A percentile compares a stretch with the other conserved stretches of the same genome.
These are phyloP conservation scores for Buathra laborator DNA, from an alignment of 2,888 invertebrate genomes.

Conservation along the genomic window DNA sequence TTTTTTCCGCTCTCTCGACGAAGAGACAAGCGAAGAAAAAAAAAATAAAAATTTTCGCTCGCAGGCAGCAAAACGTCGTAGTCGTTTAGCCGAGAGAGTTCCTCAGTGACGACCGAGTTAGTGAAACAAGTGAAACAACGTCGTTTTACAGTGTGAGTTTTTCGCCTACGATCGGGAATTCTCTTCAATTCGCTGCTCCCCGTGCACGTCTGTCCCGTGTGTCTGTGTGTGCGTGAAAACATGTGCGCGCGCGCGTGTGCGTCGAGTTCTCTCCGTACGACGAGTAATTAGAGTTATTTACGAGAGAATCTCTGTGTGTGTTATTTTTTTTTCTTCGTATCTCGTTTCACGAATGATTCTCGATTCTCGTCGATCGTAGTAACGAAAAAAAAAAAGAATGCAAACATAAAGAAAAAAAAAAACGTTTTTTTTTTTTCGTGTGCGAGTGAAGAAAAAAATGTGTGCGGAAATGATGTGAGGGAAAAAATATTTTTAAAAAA, in stretches of 20 bases:
- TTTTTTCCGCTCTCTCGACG: no score
- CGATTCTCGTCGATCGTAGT: no score
- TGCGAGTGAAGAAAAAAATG: no score
- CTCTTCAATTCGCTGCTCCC: not conserved
- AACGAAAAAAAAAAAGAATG: no score
- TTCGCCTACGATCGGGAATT: slow-evolving; percentile 11
- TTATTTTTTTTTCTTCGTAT: no score
- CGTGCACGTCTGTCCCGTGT: not conserved
- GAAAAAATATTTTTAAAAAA: not conserved
- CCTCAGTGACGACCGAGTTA: not conserved
- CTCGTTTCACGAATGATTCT: no score
- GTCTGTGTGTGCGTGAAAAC: not conserved
- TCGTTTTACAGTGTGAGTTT: not conserved
- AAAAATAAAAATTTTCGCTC: not conserved
- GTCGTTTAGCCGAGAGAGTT: not conserved
- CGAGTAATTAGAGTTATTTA: no score
- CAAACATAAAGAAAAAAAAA: no score
- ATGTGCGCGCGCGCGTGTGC: not conserved
- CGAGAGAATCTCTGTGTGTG: no score
- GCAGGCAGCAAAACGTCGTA: not conserved
- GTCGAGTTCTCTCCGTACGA: no score
- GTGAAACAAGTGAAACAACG: not conserved
- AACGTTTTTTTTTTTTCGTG: no score
- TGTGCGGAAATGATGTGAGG: not conserved
- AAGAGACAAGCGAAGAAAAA: not conserved